Percentiles rank a stretch among this genome's conserved stretches.
These are phyloP conservation scores for Philypnodon macrostomus DNA, from an alignment of 2,797 vertebrate species.

Conservation along the genomic window DNA sequence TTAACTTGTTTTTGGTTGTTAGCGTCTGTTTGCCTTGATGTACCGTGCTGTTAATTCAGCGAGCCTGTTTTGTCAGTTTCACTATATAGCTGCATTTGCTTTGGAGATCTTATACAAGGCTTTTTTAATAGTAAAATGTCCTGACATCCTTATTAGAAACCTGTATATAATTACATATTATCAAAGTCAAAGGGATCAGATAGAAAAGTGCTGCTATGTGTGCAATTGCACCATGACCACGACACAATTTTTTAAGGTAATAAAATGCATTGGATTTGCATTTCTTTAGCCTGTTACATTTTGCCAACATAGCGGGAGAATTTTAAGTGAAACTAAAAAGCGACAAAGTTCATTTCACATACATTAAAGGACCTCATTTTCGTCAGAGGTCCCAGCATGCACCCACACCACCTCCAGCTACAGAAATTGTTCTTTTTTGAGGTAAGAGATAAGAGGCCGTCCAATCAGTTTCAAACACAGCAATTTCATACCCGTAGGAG, in stretches of 20 bases:
- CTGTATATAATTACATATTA: neutral
- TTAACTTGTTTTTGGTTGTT: slow-evolving; percentile 37
- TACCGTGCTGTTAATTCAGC: slow-evolving; percentile 24
- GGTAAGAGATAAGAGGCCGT: slow-evolving; percentile 12
- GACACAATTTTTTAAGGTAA: slow-evolving; percentile 6
- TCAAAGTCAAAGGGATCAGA: neutral
- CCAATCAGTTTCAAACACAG: slow-evolving; percentile 11
- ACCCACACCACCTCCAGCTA: slow-evolving; percentile 8
- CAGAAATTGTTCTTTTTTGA: slow-evolving; percentile 16
- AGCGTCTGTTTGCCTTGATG: slow-evolving; percentile 25
- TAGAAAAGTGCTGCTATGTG: neutral
- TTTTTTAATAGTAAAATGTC: slow-evolving; percentile 8
- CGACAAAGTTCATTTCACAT: neutral
- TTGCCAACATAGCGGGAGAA: slow-evolving; percentile 3
- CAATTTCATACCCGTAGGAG: slow-evolving; percentile 17
- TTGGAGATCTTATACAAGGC: neutral
- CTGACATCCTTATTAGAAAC: neutral
- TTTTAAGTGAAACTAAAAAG: slow-evolving; percentile 13
- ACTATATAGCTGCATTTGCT: neutral
- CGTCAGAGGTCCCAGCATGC: slow-evolving; percentile 2
- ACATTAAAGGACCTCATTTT: slow-evolving; percentile 13
- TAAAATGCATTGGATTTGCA: neutral
- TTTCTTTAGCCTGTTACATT: slow-evolving; percentile 12
- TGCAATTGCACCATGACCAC: neutral
- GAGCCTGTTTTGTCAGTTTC: slow-evolving; percentile 6